These are phyloP conservation scores for Eudemis profundana DNA, from an alignment of 2,888 invertebrate genomes.

Conservation along the genomic window DNA sequence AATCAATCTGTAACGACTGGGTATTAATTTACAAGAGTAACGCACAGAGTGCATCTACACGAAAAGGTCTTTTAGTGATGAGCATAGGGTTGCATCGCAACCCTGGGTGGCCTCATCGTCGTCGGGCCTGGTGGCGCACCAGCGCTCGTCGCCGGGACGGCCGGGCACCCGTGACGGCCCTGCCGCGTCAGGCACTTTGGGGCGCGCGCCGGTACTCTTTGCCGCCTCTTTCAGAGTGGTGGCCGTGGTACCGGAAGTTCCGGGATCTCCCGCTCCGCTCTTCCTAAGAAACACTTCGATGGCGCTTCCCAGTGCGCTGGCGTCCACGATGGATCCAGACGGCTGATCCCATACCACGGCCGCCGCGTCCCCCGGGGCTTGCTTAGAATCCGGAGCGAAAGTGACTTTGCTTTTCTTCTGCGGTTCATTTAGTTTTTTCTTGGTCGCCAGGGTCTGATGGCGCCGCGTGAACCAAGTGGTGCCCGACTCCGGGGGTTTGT, in stretches of 20 bases:
- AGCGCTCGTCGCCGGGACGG: constrained; percentile 74
- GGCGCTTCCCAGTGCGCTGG: constrained; percentile 92
- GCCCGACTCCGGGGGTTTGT: constrained; percentile 76
- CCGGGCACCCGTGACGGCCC: constrained; percentile 60
- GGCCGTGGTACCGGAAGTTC: constrained; percentile 63
- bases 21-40: constrained; percentile 71
- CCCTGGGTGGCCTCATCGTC: constrained; percentile 89
- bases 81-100: constrained; percentile 93
- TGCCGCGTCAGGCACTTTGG: constrained; percentile 71
- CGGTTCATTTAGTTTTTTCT: constrained; percentile 81
- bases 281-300: constrained; percentile 92
- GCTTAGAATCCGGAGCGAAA: constrained; percentile 87
- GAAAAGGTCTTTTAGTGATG: constrained; percentile 93
- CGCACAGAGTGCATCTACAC: constrained; percentile 86
- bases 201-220: constrained; percentile 64
- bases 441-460: constrained; percentile 90
- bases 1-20: constrained; percentile 73
- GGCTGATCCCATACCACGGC: constrained; percentile 90
- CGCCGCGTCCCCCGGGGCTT: constrained; percentile 83
- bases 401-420: constrained; percentile 82
- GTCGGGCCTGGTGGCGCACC: constrained; percentile 87
- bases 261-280: constrained; percentile 80
- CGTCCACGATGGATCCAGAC: constrained; percentile 92
- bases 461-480: constrained; percentile 92
- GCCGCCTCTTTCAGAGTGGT: constrained; percentile 60